Evolutionary conservation across 1,140 invertebrate species (phyloP).

Genomic region (Caenorhabditis brenneri): DNA sequence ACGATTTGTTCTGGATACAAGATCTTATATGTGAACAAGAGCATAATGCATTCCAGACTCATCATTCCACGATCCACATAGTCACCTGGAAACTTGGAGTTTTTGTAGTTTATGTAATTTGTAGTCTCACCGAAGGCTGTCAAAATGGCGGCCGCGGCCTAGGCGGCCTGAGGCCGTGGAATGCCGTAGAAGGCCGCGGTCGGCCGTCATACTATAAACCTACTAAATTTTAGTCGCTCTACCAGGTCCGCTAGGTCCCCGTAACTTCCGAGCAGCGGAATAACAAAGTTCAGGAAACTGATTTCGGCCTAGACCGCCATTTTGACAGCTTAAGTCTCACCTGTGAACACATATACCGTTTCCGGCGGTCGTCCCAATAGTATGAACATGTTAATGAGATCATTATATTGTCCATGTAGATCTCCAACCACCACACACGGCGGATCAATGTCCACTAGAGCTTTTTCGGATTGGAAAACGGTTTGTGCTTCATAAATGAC

Average conservation of each 20-base stretch:
- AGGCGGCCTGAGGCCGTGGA: no score
- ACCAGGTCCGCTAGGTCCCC: no score
- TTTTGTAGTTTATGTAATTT: no score
- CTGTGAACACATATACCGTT: background rate
- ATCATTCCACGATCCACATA: slow-evolving; percentile 32
- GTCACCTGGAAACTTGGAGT: background rate
- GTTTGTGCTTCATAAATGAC: slow-evolving; percentile 19
- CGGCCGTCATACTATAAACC: no score
- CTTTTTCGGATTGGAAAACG: background rate
- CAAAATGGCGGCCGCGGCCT: no score
- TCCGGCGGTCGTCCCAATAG: slow-evolving; percentile 33
- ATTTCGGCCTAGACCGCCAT: no score
- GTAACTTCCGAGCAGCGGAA: no score
- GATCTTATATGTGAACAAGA: slow-evolving; percentile 67
- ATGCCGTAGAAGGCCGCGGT: no score
- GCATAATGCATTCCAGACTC: slow-evolving; percentile 71
- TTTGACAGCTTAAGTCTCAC: no score
- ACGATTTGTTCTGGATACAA: slow-evolving; percentile 77
- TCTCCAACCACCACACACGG: background rate
- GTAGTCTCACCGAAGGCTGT: no score
- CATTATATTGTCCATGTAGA: slow-evolving; percentile 28
- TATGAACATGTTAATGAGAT: slow-evolving; percentile 33
- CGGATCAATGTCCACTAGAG: slow-evolving; percentile 4
- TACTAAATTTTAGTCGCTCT: no score
- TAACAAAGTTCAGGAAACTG: no score